Conservation (phyloP, 2,888 invertebrate species). For the Stegana nigrithorax region DNA sequence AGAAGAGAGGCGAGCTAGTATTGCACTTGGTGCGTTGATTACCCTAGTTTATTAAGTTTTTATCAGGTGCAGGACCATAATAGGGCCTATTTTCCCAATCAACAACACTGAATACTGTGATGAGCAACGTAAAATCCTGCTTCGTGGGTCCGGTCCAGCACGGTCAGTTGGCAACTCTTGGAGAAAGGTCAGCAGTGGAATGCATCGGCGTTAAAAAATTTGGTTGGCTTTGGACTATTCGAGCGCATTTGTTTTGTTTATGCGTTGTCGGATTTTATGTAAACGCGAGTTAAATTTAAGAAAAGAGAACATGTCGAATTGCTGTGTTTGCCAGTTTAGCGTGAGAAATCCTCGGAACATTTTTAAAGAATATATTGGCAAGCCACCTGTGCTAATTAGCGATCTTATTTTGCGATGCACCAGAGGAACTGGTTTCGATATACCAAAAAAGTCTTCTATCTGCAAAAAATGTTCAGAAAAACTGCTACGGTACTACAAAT, state of each 20-base stretch:
- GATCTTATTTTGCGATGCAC: conserved; percentile 48
- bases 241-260: neutral
- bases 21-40: too few relatives aligned
- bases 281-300: neutral
- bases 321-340: conserved; percentile 51
- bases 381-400: conserved; percentile 48
- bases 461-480: conserved; percentile 52
- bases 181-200: too few relatives aligned
- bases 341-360: conserved; percentile 48
- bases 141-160: too few relatives aligned
- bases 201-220: neutral
- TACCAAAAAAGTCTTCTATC: conserved; percentile 41
- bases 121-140: too few relatives aligned
- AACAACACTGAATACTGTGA: too few relatives aligned
- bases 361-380: conserved; percentile 43
- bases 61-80: too few relatives aligned
- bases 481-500: conserved; percentile 47
- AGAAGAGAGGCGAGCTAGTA: too few relatives aligned
- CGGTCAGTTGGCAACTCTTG: too few relatives aligned
- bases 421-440: conserved; percentile 38
- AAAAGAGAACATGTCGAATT: conserved; percentile 42
- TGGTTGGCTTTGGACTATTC: neutral
- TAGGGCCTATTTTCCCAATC: too few relatives aligned
- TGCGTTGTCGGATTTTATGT: neutral
- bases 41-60: too few relatives aligned